phyloP scores from a whole-genome alignment of 2,888 invertebrate species.

The Pilophorus perplexus region DNA sequence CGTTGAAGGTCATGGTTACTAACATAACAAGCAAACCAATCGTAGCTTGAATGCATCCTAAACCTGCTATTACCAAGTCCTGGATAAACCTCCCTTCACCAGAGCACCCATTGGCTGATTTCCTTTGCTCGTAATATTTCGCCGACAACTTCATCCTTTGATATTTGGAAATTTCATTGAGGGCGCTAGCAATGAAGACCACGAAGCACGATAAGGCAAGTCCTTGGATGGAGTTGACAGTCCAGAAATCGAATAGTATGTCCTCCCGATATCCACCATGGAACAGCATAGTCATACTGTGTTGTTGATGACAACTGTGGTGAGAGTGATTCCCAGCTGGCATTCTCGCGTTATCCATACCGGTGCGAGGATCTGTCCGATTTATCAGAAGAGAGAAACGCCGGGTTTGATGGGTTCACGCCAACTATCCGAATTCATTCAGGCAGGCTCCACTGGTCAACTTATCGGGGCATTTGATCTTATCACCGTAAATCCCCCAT shows the following conservation, averaged over 20 bases:
- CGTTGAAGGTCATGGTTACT: constrained; percentile 27
- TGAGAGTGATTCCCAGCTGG: background rate
- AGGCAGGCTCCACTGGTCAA: too few species aligned
- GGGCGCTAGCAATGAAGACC: constrained; percentile 84
- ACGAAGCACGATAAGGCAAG: constrained; percentile 86
- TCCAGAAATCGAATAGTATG: constrained; percentile 81
- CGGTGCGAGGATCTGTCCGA: too few species aligned
- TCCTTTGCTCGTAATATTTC: constrained; percentile 39
- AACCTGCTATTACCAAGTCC: background rate
- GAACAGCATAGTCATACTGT: constrained; percentile 61
- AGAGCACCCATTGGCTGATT: background rate
- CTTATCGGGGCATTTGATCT: too few species aligned
- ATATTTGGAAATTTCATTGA: constrained; percentile 95
- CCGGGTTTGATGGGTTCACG: too few species aligned
- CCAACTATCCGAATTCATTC: too few species aligned
- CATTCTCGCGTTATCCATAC: background rate
- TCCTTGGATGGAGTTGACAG: constrained; percentile 68
- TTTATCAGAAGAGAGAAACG: too few species aligned
- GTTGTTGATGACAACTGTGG: background rate
- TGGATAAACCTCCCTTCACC: background rate
- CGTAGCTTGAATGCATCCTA: constrained; percentile 16
- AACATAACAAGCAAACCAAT: constrained; percentile 25
- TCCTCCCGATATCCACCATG: constrained; percentile 73
- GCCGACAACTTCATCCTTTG: constrained; percentile 56
- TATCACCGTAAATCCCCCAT: too few species aligned